Evolutionary conservation across 1,140 invertebrate genomes (phyloP), one percentile per base, ranked within the genome.

Genomic region (Drosophila jambulina): DNA sequence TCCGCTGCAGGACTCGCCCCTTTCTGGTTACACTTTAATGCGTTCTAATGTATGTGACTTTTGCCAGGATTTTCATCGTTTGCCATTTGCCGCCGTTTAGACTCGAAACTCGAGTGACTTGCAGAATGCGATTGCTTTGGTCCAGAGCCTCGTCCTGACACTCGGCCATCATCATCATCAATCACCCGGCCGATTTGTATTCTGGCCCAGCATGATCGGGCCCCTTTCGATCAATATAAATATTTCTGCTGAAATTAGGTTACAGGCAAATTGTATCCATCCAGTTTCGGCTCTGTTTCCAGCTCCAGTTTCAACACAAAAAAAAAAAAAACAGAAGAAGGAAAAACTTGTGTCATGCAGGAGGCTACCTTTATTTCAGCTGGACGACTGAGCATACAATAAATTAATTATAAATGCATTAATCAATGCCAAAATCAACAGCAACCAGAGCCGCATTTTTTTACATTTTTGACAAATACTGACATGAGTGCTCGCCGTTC

Each of bases 11-110:
- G 67, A 25, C 62, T 69, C 81, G 85, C 78, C 75, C 69, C 80
- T 71, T 84, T 83, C 80, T 84, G 83, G 83, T 91, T 81, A 91
- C 83, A 82, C 67, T 91, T 91, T 91, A 91, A 91, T 84, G 83
- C 87, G 88, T 87, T 91, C 87, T 91, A 91, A 91, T 91, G 88
- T 91, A 91, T 91, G 83, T 91, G 88, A 91, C 87, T 91, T 91
- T 91, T 90, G 81, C 34, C 61, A 72, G 72, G 80, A 76, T 86
- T 81, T 77, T 62, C 70, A 42, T 79, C 75, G 60, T 78, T 68
- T 83, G 65, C 64, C 75, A 70, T 75, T 68, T 83, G 61, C 64
- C 61, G 82, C 74, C 82, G 82, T 48, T 63, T 12, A 51, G 58
- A 34, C 61, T 69, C 61, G 46, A 69, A 58, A 45, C 27, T 86